Base-by-base conservation (phyloP, 1,140 invertebrate species). In the Ceratosolen fusciceps region DNA sequence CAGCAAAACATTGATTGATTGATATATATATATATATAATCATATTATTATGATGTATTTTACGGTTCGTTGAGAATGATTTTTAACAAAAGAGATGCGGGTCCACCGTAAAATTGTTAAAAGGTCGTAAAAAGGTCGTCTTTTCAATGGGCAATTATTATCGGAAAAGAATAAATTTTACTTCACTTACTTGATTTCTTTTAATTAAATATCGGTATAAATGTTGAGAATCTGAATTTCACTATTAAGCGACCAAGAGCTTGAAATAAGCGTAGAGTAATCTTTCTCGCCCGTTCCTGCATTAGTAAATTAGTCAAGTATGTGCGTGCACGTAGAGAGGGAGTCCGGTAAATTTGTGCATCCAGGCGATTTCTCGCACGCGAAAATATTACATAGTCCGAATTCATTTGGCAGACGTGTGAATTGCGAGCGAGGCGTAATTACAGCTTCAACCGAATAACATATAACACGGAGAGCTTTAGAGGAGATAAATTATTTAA, bases 301-400 rank as follows among this genome's bases (percentile, higher is more conserved):
- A 16, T 75, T 65, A 49, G 65, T 75, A 49, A 75, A 65, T 39
- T 29, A 65, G 58, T 21, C 52, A 47, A 37, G 62, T 54, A n/a
- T n/a, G 29, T 43, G 31, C 43, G 49, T 37, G 19, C 29, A 12
- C 26, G 47, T 21, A 19, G 39, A 67, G 52, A 74, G 37, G 56
- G 14, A 37, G 71, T 52, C 71, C 12, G 39, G 39, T 7, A 43
- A 43, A 65, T 65, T 49, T 75, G 58, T 26, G 58, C 21, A 14
- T 31, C 12, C 49, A 26, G 1, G 19, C 31, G 29, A 52, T 71
- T 52, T 14, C 26, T 73, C 56, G 21, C 29, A 56, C 52, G 24
- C 14, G 47, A 60, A 29, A 60, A 26, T 7, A 5, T 21, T 52
- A 14, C 2, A 16, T 52, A 52, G 49, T 14, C 3, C 10, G 49